Base-by-base conservation (phyloP, 2,888 invertebrate species). In the Homarus gammarus region DNA sequence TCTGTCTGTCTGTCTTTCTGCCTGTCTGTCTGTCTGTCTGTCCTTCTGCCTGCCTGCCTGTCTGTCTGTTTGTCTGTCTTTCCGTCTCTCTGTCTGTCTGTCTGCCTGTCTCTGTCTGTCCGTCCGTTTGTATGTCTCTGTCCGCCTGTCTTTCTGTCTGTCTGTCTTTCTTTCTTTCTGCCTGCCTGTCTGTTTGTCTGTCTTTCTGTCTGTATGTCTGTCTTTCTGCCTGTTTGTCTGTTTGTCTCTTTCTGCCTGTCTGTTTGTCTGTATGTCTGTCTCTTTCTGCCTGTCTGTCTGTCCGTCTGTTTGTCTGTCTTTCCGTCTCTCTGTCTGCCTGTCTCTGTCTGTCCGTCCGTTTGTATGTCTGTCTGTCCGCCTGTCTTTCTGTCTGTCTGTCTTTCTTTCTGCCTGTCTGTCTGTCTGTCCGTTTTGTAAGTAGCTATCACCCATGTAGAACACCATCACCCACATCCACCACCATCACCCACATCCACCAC, bases 231-330 rank as follows among this genome's bases (percentile, higher is more conserved):
- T 44, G 44, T 44, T n/a, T 44, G 10, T 44, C 44, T 44, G 68
- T 64, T 68, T 64, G 44, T 44, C 44, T 44, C 44, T 44, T 44
- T 44, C 10, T 44, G 44, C 44, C 44, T 44, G 75, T 75, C 40
- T 75, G 75, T 75, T 40, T 75, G 75, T 75, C 40, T 75, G 75
- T 75, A 40, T 75, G 75, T 75, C 40, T 75, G 75, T 75, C 40
- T 75, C 75, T 77, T n/a, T 79, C 56, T 79, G 61, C 56, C 56
- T 79, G 61, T 79, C 78, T 51, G 51, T 78, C 36, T 79, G 61
- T 79, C 56, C 56, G 79, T 61, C 10, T 79, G 61, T 79, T 33
- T 79, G 27, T 51, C 10, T 56, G 33, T 79, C 31, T 79, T 2
- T 51, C 10, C 51, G 6, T 51, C 2, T 10, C 2, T 10, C 2